Conservation (phyloP, 1,140 invertebrate species). For the Babylonia areolata region DNA sequence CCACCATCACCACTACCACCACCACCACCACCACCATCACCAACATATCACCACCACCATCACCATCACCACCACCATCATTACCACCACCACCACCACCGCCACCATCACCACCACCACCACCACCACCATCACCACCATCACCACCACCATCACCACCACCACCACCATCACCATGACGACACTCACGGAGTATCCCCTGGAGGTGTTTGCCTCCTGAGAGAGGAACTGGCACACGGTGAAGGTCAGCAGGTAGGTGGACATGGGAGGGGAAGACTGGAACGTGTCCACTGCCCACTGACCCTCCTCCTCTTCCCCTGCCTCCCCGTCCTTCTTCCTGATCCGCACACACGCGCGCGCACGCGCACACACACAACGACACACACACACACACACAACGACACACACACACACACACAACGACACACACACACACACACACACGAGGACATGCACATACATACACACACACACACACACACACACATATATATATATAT, state of each 20-base stretch:
- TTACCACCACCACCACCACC: too few relatives aligned
- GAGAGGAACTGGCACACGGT: constrained; percentile 88
- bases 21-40: too few relatives aligned
- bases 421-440: not conserved
- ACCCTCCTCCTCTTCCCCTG: constrained; percentile 22
- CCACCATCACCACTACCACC: too few relatives aligned
- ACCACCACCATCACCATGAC: too few relatives aligned
- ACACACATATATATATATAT: not conserved
- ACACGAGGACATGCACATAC: not conserved
- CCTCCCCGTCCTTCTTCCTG: not conserved
- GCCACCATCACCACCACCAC: too few relatives aligned
- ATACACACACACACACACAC: not conserved
- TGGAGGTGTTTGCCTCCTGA: constrained; percentile 80
- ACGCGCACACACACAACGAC: too few relatives aligned
- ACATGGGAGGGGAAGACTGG: constrained; percentile 88
- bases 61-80: too few relatives aligned
- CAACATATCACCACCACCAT: too few relatives aligned
- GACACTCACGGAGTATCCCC: constrained; percentile 76
- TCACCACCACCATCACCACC: too few relatives aligned
- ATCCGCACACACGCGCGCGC: not conserved
- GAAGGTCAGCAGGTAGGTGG: constrained; percentile 89
- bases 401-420: not conserved
- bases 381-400: too few relatives aligned
- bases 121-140: too few relatives aligned
- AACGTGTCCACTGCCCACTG: constrained; percentile 80